Evolutionary conservation across 2,888 invertebrate species (phyloP).

Genomic region (Acanthosepion esculentum): DNA sequence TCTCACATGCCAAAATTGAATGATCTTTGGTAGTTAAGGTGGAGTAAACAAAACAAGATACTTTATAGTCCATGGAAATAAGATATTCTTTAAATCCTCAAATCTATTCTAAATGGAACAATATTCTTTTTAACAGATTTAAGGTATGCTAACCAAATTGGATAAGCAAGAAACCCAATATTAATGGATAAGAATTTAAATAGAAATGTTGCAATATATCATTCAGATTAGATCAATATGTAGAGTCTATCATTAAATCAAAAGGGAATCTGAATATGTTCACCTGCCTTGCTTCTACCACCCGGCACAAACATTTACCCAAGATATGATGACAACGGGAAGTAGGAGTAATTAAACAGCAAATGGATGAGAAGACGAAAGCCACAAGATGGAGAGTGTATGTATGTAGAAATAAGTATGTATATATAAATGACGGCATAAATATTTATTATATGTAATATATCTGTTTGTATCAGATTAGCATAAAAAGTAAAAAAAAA

Average conservation of each 20-base stretch:
- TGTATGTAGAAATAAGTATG: no score
- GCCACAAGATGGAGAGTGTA: not conserved
- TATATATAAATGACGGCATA: not conserved
- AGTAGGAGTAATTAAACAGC: not conserved
- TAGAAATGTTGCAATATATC: not conserved
- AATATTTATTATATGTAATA: not conserved
- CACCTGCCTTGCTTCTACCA: not conserved
- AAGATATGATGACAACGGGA: slow-evolving; percentile 20
- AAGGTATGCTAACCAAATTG: not conserved
- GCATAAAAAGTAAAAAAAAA: not conserved
- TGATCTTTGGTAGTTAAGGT: no score
- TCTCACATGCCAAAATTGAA: no score
- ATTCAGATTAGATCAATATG: slow-evolving; percentile 33
- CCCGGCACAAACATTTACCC: not conserved
- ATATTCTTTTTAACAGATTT: not conserved
- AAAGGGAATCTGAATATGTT: slow-evolving; percentile 4
- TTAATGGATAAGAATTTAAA: not conserved
- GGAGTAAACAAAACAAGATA: not conserved
- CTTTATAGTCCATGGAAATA: not conserved
- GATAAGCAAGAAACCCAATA: not conserved
- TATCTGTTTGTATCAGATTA: not conserved
- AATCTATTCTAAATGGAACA: not conserved
- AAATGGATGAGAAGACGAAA: not conserved
- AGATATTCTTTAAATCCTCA: not conserved
- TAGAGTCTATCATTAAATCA: not conserved